These are phyloP conservation scores for Nesoenas mayeri DNA, from an alignment of 2,113 vertebrate genomes.

Conservation along the genomic window DNA sequence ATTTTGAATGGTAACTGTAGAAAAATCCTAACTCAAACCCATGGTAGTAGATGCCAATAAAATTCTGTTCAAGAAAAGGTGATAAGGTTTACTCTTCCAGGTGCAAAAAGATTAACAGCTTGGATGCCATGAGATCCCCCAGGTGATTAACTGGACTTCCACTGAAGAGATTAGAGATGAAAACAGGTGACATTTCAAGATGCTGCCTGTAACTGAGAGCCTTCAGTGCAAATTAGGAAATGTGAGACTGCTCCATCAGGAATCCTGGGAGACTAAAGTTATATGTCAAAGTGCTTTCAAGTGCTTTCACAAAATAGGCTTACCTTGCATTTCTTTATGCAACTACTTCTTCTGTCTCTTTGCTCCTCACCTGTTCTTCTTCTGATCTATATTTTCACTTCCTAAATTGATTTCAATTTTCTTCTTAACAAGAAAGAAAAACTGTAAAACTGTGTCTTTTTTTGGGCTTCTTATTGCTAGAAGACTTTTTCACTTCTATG, in stretches of 20 bases:
- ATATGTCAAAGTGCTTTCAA: slow-evolving; percentile 45
- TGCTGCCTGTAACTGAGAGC: neutral
- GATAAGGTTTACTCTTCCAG: neutral
- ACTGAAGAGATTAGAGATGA: neutral
- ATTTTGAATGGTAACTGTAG: neutral
- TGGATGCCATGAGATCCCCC: neutral
- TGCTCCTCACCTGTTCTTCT: neutral
- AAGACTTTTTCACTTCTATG: neutral
- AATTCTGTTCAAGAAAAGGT: neutral
- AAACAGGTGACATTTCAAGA: slow-evolving; percentile 42
- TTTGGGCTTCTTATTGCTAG: neutral
- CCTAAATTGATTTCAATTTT: slow-evolving; percentile 6
- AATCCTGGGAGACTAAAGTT: slow-evolving; percentile 13
- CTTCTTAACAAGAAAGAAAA: neutral
- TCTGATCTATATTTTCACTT: slow-evolving; percentile 2
- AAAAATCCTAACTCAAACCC: neutral
- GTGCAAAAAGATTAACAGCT: slow-evolving; percentile 12
- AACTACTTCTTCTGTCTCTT: neutral
- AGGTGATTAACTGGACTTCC: neutral
- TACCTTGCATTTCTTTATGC: neutral
- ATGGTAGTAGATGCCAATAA: neutral
- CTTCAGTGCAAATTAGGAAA: slow-evolving; percentile 13
- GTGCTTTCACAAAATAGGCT: slow-evolving; percentile 3
- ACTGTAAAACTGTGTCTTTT: neutral
- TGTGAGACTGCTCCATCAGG: slow-evolving; percentile 26